A percentile compares a stretch with the other conserved stretches of the same genome.
These are phyloP conservation scores for Antheraea assamensis DNA, from an alignment of 2,888 invertebrate genomes.

Conservation along the genomic window DNA sequence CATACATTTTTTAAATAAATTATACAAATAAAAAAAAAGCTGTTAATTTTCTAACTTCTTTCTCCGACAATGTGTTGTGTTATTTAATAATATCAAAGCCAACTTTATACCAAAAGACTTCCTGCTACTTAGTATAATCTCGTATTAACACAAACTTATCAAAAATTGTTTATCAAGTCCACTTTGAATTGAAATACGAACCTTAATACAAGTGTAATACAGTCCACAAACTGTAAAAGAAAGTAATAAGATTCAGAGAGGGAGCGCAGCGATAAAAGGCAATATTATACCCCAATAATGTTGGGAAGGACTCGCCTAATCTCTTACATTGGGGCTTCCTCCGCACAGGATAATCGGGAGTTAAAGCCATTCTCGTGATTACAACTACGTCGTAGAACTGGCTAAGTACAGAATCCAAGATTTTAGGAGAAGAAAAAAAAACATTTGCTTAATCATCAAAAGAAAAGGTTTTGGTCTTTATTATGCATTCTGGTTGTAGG, in stretches of 20 bases:
- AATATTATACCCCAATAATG: conserved; percentile 10
- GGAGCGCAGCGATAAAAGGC: not conserved
- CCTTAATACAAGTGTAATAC: not conserved
- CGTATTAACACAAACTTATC: conserved; percentile 15
- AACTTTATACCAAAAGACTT: not conserved
- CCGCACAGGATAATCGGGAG: conserved; percentile 2
- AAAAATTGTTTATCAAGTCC: conserved; percentile 5
- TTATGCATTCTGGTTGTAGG: not conserved
- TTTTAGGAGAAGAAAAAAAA: not conserved
- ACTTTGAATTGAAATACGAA: not conserved
- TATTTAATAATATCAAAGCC: conserved; percentile 1
- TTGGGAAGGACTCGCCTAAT: conserved; percentile 1
- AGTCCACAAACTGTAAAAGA: not conserved
- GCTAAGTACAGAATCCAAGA: not conserved
- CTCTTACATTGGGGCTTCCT: conserved; percentile 11
- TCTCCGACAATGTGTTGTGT: not conserved
- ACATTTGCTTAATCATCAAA: not conserved
- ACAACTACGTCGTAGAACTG: not conserved
- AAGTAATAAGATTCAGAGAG: not conserved
- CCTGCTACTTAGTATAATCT: conserved; percentile 10
- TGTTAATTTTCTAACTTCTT: not conserved
- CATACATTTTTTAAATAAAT: no score
- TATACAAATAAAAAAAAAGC: no score
- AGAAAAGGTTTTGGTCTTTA: not conserved
- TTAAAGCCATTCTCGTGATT: not conserved